phyloP scores from a whole-genome alignment of 2,888 invertebrate species.

The Xylota segnis region DNA sequence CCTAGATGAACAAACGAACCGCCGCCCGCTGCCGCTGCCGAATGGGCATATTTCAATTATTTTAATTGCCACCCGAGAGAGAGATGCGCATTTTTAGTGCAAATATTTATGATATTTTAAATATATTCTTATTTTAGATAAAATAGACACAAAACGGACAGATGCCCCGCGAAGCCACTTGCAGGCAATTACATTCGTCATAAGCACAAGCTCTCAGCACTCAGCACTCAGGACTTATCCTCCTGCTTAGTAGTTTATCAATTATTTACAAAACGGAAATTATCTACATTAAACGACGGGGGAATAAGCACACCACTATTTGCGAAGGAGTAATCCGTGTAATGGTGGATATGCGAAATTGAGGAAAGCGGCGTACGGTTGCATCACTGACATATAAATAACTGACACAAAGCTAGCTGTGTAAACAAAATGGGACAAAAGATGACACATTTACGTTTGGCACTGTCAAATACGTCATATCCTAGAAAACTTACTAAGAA shows the following conservation, averaged over 20 bases:
- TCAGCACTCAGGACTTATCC: not conserved
- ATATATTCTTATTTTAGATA: constrained; percentile 5
- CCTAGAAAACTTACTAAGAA: too few relatives aligned
- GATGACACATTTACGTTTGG: too few relatives aligned
- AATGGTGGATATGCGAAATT: too few relatives aligned
- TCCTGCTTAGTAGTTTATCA: not conserved
- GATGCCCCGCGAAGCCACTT: constrained; percentile 16
- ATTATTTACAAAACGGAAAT: constrained; percentile 4
- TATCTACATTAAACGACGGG: too few relatives aligned
- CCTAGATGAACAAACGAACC: not conserved
- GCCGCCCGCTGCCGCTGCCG: not conserved
- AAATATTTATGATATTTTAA: not conserved
- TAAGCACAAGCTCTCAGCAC: not conserved
- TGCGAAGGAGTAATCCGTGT: too few relatives aligned
- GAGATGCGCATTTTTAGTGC: not conserved
- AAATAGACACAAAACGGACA: constrained; percentile 18
- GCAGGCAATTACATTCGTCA: constrained; percentile 7
- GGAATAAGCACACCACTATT: not conserved
- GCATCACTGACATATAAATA: too few relatives aligned
- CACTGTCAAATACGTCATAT: too few relatives aligned
- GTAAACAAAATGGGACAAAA: too few relatives aligned
- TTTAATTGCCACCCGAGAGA: constrained; percentile 3
- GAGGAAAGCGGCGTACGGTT: too few relatives aligned
- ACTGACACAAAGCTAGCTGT: too few relatives aligned
- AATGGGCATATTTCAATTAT: constrained; percentile 25